Conservation (phyloP, 2,797 vertebrate species). For the Notoglanidium macrostoma region DNA sequence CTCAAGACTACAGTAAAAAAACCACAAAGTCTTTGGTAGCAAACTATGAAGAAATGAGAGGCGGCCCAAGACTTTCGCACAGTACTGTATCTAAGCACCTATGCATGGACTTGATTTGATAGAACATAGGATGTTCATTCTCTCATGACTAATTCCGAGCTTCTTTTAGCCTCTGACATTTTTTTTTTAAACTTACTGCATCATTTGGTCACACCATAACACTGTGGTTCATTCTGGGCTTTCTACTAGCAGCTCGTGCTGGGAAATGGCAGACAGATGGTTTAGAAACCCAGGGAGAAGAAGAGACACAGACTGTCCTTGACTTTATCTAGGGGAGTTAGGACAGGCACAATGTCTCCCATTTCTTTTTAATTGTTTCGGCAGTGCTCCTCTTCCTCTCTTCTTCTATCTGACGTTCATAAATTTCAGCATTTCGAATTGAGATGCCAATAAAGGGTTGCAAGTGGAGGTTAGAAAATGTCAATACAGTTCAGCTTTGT, state of each 20-base stretch:
- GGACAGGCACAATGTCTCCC: conserved; percentile 52
- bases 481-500: conserved; percentile 23
- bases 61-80: too few species aligned
- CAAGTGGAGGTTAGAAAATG: conserved; percentile 29
- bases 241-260: conserved; percentile 4
- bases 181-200: background rate
- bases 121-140: background rate
- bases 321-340: conserved; percentile 42
- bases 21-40: too few species aligned
- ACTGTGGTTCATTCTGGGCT: conserved; percentile 5
- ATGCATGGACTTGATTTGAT: background rate
- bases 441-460: conserved; percentile 42
- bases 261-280: conserved; percentile 40
- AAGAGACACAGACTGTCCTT: conserved; percentile 45
- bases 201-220: conserved; percentile 26
- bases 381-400: background rate
- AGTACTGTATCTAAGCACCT: background rate
- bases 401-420: conserved; percentile 33
- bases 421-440: conserved; percentile 41
- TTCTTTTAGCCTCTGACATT: background rate
- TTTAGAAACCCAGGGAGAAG: conserved; percentile 37
- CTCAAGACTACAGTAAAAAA: too few species aligned
- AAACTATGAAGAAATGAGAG: too few species aligned
- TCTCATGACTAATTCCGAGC: conserved; percentile 6
- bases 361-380: conserved; percentile 29